Evolutionary conservation across 2,113 vertebrate species (phyloP).

Genomic region (Bubo bubo): DNA sequence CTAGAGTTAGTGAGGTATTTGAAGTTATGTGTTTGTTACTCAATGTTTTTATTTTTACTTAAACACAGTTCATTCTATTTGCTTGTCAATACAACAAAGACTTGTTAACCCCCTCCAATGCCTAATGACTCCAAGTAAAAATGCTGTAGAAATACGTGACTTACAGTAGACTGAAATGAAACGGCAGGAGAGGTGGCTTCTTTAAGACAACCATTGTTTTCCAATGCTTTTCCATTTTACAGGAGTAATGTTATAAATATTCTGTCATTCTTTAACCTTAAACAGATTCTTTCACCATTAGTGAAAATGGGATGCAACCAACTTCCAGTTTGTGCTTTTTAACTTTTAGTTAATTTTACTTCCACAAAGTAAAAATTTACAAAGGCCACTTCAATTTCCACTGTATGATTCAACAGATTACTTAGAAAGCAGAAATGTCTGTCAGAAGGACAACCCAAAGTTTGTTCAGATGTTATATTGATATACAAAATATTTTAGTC

Average conservation of each 20-base stretch:
- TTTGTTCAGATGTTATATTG: background rate
- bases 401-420: background rate
- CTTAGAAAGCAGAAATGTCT: background rate
- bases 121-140: background rate
- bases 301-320: background rate
- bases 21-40: background rate
- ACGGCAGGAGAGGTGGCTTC: background rate
- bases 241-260: background rate
- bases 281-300: background rate
- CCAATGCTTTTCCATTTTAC: background rate
- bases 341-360: background rate
- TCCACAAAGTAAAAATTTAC: background rate
- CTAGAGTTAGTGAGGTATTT: background rate
- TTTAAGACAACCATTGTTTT: background rate
- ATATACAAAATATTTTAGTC: background rate
- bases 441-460: background rate
- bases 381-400: background rate
- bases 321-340: background rate
- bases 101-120: background rate
- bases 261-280: background rate
- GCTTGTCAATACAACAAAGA: background rate
- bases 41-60: background rate
- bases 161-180: background rate
- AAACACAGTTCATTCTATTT: background rate
- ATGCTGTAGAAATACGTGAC: background rate